phyloP scores from a whole-genome alignment of 2,888 invertebrate genomes.

The Nomada lathburiana region DNA sequence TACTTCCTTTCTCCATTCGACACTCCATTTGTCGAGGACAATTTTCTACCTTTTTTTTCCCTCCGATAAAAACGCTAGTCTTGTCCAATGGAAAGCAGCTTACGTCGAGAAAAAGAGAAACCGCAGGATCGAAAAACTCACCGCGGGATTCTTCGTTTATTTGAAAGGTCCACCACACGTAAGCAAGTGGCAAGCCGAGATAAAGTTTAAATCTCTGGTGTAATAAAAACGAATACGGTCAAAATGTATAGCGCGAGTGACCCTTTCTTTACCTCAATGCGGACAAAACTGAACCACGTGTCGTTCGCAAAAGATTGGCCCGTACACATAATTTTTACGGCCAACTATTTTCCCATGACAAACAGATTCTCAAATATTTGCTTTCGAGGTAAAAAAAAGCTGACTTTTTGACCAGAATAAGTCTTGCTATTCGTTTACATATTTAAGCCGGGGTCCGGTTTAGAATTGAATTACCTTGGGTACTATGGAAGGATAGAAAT shows the following conservation, averaged over 20 bases:
- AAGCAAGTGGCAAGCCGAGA: slow-evolving; percentile 50
- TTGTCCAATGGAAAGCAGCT: slow-evolving; percentile 39
- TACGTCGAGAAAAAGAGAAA: slow-evolving; percentile 42
- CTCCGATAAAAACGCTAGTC: slow-evolving; percentile 33
- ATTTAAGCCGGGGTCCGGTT: too few relatives aligned
- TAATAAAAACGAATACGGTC: slow-evolving; percentile 33
- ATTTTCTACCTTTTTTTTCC: slow-evolving; percentile 18
- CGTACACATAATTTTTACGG: not conserved
- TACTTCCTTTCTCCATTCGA: not conserved
- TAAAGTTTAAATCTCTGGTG: slow-evolving; percentile 52
- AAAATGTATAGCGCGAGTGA: slow-evolving; percentile 37
- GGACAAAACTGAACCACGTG: not conserved
- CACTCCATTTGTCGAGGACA: not conserved
- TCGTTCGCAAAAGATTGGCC: slow-evolving; percentile 10
- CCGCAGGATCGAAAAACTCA: slow-evolving; percentile 47
- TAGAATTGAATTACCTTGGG: too few relatives aligned
- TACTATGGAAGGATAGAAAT: too few relatives aligned
- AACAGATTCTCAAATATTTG: not conserved
- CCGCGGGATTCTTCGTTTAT: slow-evolving; percentile 45
- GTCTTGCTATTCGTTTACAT: too few relatives aligned
- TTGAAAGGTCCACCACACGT: slow-evolving; percentile 46
- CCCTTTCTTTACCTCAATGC: slow-evolving; percentile 7
- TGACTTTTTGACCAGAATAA: too few relatives aligned
- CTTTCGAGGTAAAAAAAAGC: too few relatives aligned
- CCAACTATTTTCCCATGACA: not conserved